These are phyloP conservation scores for Lasiurus borealis DNA, from an alignment of 2,113 vertebrate genomes.

Conservation along the genomic window DNA sequence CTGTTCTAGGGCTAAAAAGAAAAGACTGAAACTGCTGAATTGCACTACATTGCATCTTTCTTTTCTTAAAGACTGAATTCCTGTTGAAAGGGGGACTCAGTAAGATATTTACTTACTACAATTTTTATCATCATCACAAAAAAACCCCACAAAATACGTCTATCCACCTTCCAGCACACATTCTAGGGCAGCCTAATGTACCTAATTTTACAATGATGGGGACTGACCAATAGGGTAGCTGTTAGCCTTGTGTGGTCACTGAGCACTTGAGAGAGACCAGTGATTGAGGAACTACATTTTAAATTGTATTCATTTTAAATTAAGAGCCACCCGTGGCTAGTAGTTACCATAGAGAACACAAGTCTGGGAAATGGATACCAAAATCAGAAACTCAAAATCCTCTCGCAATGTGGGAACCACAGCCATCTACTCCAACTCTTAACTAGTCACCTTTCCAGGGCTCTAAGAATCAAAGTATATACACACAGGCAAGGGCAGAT, in stretches of 20 bases:
- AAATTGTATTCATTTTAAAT: background rate
- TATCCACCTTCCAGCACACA: background rate
- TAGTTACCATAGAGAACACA: background rate
- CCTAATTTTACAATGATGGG: background rate
- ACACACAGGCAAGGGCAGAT: accelerated
- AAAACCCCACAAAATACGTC: too few species aligned
- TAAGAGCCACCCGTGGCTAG: background rate
- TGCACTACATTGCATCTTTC: background rate
- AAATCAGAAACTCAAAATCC: background rate
- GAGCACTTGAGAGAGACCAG: background rate
- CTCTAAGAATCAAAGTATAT: background rate
- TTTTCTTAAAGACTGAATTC: background rate
- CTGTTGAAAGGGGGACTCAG: background rate
- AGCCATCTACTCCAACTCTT: background rate
- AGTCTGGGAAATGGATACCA: background rate
- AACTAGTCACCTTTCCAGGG: accelerated
- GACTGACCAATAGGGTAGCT: background rate
- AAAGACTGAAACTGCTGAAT: background rate
- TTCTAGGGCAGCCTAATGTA: background rate
- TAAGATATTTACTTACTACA: too few species aligned
- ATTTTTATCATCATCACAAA: background rate
- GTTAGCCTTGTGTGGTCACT: background rate
- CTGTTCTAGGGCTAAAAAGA: background rate
- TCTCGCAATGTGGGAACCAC: accelerated
- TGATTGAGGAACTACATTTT: background rate